Base-by-base conservation (phyloP, 2,888 invertebrate species). In the Salpingus planirostris region DNA sequence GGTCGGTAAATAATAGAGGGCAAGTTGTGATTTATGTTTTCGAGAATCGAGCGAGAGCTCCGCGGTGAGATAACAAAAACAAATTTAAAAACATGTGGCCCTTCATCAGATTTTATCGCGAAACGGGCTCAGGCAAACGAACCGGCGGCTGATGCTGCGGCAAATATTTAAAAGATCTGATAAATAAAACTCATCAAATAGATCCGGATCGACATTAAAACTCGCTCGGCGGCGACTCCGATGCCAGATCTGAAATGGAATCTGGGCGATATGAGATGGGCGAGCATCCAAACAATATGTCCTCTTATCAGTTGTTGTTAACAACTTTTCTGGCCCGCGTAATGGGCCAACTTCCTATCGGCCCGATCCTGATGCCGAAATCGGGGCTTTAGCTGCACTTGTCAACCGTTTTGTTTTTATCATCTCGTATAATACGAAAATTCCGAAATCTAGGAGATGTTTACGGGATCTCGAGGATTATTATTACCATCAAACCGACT, bases 171-270 rank as follows among this genome's bases (percentile, higher is more conserved):
- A 49, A 49, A 48, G 57, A 61, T 61, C 62, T 51, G 60, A 62
- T 62, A 62, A 59, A 59, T 57, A 59, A 61, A 61, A 58, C 62
- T 63, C 62, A 62, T 62, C 64, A 63, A 60, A 59, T 55, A 63
- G 64, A 63, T 64, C 59, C 57, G 57, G 60, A 63, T 64, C 63
- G 62, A 60, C 63, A 62, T 62, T 63, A 62, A 61, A 62, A 60
- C 56, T 59, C 52, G 47, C 47, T 39, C 39, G 42, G 43, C 42
- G 41, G 40, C 42, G 44, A 42, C 43, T 46, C 34, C n/a, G n/a
- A n/a, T 46, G 57, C 57, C 61, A 59, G 54, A 64, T 64, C 64
- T 64, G 57, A 64, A 64, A 64, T 64, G 64, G 58, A 62, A 54
- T 52, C 51, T 49, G 48, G 33, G 44, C 47, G 55, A 58, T 60